phyloP scores from a whole-genome alignment of 2,888 invertebrate species.

The Drosophila borborema region DNA sequence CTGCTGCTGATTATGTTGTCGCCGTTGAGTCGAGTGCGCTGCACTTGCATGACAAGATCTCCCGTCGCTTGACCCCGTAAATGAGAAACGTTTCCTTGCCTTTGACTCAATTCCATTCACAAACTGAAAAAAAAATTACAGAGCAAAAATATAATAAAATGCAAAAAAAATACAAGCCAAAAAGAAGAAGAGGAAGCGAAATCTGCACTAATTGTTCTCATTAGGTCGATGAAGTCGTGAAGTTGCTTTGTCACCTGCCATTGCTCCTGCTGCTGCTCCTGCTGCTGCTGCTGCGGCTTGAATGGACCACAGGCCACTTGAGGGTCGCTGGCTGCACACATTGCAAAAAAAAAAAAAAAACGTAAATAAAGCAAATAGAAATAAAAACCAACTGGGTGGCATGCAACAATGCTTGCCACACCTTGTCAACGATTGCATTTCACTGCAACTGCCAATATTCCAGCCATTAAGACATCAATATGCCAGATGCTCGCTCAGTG shows the following conservation, averaged over 20 bases:
- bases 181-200: conserved; percentile 14
- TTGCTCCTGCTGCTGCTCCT: not conserved
- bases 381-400: conserved; percentile 42
- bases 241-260: conserved; percentile 44
- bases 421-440: conserved; percentile 1
- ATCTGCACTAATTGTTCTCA: conserved; percentile 78
- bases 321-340: conserved; percentile 11
- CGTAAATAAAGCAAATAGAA: not conserved
- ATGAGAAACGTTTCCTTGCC: conserved; percentile 26
- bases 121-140: conserved; percentile 1
- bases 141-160: conserved; percentile 15
- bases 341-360: not conserved
- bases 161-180: conserved; percentile 13
- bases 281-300: not conserved
- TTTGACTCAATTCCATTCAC: conserved; percentile 39
- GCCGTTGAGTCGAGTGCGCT: conserved; percentile 46
- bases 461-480: conserved; percentile 33
- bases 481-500: conserved; percentile 1
- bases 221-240: conserved; percentile 53
- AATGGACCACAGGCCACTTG: conserved; percentile 47
- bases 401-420: conserved; percentile 29
- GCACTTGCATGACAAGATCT: conserved; percentile 55
- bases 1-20: conserved; percentile 70
- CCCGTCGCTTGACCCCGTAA: conserved; percentile 53
- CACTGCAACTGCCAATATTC: not conserved